A percentile compares a stretch with the other conserved stretches of the same genome.
Conservation (phyloP, 2,888 invertebrate genomes). For the Tineola bisselliella region DNA sequence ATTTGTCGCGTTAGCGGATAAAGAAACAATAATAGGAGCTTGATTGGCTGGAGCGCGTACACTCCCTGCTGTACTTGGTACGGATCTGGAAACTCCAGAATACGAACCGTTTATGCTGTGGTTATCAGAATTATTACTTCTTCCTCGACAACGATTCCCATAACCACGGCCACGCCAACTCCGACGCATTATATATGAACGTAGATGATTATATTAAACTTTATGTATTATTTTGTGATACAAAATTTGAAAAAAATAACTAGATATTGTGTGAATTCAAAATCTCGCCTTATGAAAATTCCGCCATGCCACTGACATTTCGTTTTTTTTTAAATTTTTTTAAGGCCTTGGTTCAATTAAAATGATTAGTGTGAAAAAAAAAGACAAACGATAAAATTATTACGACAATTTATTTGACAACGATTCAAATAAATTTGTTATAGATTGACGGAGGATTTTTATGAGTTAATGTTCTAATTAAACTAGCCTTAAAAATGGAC, state of each 20-base stretch:
- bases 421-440: neutral
- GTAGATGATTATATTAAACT: too few species aligned
- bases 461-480: neutral
- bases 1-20: slow-evolving; percentile 57
- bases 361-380: too few species aligned
- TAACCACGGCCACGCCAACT: slow-evolving; percentile 49
- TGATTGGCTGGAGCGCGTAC: slow-evolving; percentile 52
- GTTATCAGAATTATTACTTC: slow-evolving; percentile 25
- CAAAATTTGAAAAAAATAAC: too few species aligned
- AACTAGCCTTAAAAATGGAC: neutral
- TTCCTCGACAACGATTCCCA: slow-evolving; percentile 32
- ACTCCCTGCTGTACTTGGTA: slow-evolving; percentile 33
- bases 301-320: too few species aligned
- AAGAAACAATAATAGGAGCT: slow-evolving; percentile 38
- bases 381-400: too few species aligned
- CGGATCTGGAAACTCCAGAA: slow-evolving; percentile 22
- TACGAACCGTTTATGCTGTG: slow-evolving; percentile 34
- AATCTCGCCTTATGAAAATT: too few species aligned
- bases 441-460: neutral
- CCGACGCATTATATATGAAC: slow-evolving; percentile 36
- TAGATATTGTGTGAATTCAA: too few species aligned
- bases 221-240: too few species aligned
- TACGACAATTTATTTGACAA: neutral
- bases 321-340: too few species aligned
- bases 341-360: too few species aligned